These are phyloP conservation scores for Pseudococcus jackbeardsleyi DNA, from an alignment of 2,888 invertebrate species.

Conservation along the genomic window DNA sequence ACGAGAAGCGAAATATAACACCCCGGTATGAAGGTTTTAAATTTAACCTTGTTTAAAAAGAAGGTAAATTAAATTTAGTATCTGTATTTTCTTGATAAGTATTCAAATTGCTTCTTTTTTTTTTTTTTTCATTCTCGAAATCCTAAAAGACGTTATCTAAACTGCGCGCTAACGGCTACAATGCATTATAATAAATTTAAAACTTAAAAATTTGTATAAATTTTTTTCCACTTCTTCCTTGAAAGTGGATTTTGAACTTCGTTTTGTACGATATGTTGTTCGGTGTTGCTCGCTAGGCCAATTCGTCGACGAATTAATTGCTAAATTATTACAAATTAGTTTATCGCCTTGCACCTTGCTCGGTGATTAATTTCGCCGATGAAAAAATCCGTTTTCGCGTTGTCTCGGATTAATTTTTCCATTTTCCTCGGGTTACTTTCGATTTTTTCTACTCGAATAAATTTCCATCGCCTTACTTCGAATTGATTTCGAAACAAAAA, in stretches of 20 bases:
- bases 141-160: constrained; percentile 60
- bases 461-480: no score
- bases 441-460: no score
- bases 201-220: constrained; percentile 22
- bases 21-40: constrained; percentile 62
- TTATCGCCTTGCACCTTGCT: neutral
- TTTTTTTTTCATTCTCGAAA: constrained; percentile 47
- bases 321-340: constrained; percentile 24
- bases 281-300: neutral
- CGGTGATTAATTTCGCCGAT: no score
- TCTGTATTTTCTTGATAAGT: constrained; percentile 63
- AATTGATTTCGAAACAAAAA: no score
- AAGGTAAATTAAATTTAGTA: constrained; percentile 63
- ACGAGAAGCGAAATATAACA: constrained; percentile 58
- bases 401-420: neutral
- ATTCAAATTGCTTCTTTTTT: constrained; percentile 62
- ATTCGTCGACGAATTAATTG: neutral
- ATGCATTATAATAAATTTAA: constrained; percentile 39
- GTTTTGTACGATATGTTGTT: neutral
- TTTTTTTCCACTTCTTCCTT: constrained; percentile 7
- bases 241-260: constrained; percentile 26
- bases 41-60: constrained; percentile 63
- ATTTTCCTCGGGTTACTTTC: no score
- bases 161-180: constrained; percentile 56
- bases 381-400: neutral